These are phyloP conservation scores for Patiria miniata DNA, from an alignment of 35 echinoderm and acorn worm genomes.

Conservation along the genomic window DNA sequence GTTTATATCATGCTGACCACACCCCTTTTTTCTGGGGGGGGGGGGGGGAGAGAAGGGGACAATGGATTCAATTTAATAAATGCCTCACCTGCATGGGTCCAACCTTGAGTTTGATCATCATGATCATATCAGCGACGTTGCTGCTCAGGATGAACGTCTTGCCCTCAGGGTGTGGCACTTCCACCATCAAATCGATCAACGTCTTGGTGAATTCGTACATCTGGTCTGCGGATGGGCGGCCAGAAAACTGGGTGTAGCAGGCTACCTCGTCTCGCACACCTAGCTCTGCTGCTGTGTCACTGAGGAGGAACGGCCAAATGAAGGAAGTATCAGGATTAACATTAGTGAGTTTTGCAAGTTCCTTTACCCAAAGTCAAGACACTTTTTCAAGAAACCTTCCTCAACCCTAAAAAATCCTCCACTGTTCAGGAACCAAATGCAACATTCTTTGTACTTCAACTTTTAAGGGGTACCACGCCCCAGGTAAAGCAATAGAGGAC, in stretches of 20 bases:
- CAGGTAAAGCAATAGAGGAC: too few relatives aligned
- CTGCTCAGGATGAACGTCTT: slow-evolving; percentile 63
- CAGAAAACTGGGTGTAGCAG: slow-evolving; percentile 72
- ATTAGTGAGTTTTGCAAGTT: too few relatives aligned
- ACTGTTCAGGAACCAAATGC: too few relatives aligned
- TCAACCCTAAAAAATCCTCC: too few relatives aligned
- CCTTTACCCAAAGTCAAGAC: too few relatives aligned
- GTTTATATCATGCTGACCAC: not conserved
- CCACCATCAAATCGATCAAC: slow-evolving; percentile 62
- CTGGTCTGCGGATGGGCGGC: slow-evolving; percentile 21
- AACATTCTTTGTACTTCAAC: too few relatives aligned
- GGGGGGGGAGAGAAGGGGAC: too few relatives aligned
- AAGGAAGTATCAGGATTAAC: not conserved
- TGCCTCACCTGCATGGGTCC: slow-evolving; percentile 44
- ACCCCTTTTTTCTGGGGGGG: too few relatives aligned
- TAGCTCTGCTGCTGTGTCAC: slow-evolving; percentile 46
- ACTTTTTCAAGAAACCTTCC: too few relatives aligned
- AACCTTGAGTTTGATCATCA: slow-evolving; percentile 33
- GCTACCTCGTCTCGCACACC: slow-evolving; percentile 51
- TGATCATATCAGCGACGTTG: slow-evolving; percentile 39
- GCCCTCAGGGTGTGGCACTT: slow-evolving; percentile 59
- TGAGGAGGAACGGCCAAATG: not conserved
- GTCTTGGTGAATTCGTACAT: slow-evolving; percentile 65
- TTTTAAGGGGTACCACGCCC: too few relatives aligned
- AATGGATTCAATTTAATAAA: too few relatives aligned